Evolutionary conservation across 1,140 invertebrate species (phyloP).

Genomic region (Monochamus saltuarius): DNA sequence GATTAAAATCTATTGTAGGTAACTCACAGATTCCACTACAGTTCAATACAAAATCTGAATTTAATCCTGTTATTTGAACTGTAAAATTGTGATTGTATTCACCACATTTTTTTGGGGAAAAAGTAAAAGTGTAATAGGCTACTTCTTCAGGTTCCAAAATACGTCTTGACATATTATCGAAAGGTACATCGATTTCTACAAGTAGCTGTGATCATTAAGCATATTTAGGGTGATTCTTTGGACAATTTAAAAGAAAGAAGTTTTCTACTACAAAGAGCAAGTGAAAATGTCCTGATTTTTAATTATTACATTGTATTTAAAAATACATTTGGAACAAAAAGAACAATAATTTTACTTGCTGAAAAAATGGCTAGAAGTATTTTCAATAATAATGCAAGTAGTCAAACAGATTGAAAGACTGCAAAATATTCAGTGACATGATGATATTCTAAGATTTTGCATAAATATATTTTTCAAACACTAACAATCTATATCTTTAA

Average conservation of each 20-base stretch:
- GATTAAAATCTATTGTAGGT: constrained; percentile 36
- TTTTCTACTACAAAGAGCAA: not conserved
- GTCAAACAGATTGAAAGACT: no score
- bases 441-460: no score
- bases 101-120: constrained; percentile 36
- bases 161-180: constrained; percentile 25
- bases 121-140: constrained; percentile 32
- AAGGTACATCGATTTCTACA: not conserved
- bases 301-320: no score
- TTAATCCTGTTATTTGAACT: constrained; percentile 29
- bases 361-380: no score
- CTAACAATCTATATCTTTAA: no score
- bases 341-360: no score
- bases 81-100: constrained; percentile 34
- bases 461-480: no score
- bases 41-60: constrained; percentile 24
- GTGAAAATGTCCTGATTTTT: not conserved
- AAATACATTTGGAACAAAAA: no score
- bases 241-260: not conserved
- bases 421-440: no score
- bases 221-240: not conserved
- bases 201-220: not conserved
- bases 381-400: no score
- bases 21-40: constrained; percentile 41
- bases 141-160: constrained; percentile 35